Evolutionary conservation across 2,888 invertebrate species (phyloP).

Genomic region (Chalcis sispes): DNA sequence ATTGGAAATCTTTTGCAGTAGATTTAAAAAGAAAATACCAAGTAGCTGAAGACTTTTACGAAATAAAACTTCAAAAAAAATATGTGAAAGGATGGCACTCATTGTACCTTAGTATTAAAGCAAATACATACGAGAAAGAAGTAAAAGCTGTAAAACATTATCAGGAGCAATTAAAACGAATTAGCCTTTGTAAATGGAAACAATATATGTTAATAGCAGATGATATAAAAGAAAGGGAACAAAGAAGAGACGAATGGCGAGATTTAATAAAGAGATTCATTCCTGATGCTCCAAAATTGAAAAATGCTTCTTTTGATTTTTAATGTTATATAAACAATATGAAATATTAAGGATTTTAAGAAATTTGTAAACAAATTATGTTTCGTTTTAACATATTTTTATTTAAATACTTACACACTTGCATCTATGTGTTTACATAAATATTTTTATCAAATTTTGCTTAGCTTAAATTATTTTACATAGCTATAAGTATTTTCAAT

Average conservation of each 20-base stretch:
- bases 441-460: slow-evolving; percentile 22
- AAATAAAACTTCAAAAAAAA: slow-evolving; percentile 79
- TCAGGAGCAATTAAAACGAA: slow-evolving; percentile 61
- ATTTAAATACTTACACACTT: no score
- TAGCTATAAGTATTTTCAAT: no score
- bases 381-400: slow-evolving; percentile 23
- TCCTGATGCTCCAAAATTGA: slow-evolving; percentile 68
- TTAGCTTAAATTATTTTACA: slow-evolving; percentile 9
- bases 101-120: slow-evolving; percentile 75
- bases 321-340: not conserved
- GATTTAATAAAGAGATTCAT: slow-evolving; percentile 69
- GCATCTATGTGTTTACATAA: no score
- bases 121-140: slow-evolving; percentile 63
- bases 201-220: slow-evolving; percentile 65
- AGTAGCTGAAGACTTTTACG: slow-evolving; percentile 85
- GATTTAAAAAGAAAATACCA: slow-evolving; percentile 78
- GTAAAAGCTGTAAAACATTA: slow-evolving; percentile 61
- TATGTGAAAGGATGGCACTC: slow-evolving; percentile 78
- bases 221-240: slow-evolving; percentile 68
- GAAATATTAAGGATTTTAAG: slow-evolving; percentile 49
- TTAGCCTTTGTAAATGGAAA: slow-evolving; percentile 67
- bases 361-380: slow-evolving; percentile 17
- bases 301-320: slow-evolving; percentile 14
- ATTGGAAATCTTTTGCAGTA: slow-evolving; percentile 63
- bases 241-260: slow-evolving; percentile 67